These are phyloP conservation scores for Hylaeus anthracinus DNA, from an alignment of 1,140 invertebrate genomes.

Conservation along the genomic window DNA sequence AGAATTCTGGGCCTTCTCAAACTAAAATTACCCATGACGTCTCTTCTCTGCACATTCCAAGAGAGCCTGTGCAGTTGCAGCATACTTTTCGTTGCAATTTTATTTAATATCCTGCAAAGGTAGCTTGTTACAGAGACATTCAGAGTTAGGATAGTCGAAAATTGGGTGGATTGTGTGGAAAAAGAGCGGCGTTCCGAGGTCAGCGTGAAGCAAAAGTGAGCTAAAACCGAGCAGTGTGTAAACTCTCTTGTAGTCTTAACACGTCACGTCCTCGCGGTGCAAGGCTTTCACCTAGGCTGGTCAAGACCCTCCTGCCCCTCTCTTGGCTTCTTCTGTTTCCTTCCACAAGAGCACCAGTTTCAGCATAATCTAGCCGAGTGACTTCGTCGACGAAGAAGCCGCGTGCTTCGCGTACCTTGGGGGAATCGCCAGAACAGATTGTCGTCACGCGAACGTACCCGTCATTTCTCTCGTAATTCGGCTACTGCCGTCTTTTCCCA, in stretches of 20 bases:
- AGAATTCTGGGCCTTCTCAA: too few species aligned
- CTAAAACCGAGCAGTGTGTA: slow-evolving; percentile 41
- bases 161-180: background rate
- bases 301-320: slow-evolving; percentile 43
- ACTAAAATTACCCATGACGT: too few species aligned
- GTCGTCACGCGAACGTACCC: background rate
- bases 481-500: background rate
- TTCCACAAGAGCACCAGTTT: slow-evolving; percentile 70
- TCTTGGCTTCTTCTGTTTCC: slow-evolving; percentile 44
- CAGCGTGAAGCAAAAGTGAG: slow-evolving; percentile 29
- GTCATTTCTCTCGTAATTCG: background rate
- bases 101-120: too few species aligned
- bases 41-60: too few species aligned
- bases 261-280: slow-evolving; percentile 60
- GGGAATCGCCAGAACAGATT: slow-evolving; percentile 34
- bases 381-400: slow-evolving; percentile 49
- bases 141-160: background rate
- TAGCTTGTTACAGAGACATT: too few species aligned
- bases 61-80: too few species aligned
- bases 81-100: too few species aligned
- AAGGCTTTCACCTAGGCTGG: slow-evolving; percentile 70
- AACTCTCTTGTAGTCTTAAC: slow-evolving; percentile 51
- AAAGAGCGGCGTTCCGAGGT: slow-evolving; percentile 12
- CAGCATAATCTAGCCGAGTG: slow-evolving; percentile 73
- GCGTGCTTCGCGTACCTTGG: slow-evolving; percentile 48